Evolutionary conservation across 2,888 invertebrate species (phyloP).

Genomic region (Cheilosia vernalis): DNA sequence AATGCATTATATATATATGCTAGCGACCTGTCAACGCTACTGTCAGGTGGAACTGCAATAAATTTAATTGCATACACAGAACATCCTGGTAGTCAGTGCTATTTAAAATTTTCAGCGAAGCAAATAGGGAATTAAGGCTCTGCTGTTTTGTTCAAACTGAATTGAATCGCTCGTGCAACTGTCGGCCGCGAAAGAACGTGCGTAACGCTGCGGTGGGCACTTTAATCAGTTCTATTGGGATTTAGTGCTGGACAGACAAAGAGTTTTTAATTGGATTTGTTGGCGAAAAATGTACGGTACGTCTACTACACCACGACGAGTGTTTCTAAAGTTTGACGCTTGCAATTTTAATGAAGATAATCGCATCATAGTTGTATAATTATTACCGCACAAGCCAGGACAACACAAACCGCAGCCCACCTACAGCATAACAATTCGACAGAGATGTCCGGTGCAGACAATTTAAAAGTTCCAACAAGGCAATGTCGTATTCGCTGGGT

Average conservation of each 20-base stretch:
- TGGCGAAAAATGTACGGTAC: constrained; percentile 16
- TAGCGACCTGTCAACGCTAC: constrained; percentile 1
- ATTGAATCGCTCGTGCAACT: constrained; percentile 22
- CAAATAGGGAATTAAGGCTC: constrained; percentile 44
- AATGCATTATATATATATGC: neutral
- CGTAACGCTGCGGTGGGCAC: constrained; percentile 25
- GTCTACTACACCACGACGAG: neutral
- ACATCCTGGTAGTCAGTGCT: constrained; percentile 13
- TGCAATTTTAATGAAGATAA: constrained; percentile 62
- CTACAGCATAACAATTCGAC: constrained; percentile 3
- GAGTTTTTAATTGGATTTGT: constrained; percentile 67
- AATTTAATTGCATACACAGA: constrained; percentile 47
- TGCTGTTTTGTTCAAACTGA: constrained; percentile 31
- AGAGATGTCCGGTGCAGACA: constrained; percentile 32
- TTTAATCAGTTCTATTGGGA: constrained; percentile 56
- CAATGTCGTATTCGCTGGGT: neutral
- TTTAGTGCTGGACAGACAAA: constrained; percentile 42
- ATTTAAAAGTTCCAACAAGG: constrained; percentile 10
- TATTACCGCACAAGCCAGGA: constrained; percentile 6
- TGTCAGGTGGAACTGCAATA: neutral
- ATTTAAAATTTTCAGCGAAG: constrained; percentile 11
- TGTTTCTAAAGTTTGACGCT: constrained; percentile 44
- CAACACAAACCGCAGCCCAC: neutral
- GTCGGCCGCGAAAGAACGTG: constrained; percentile 18
- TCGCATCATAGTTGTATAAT: constrained; percentile 54